These are phyloP conservation scores for Brachypodius melanocephalos DNA, from an alignment of 2,113 vertebrate species.

Conservation along the genomic window DNA sequence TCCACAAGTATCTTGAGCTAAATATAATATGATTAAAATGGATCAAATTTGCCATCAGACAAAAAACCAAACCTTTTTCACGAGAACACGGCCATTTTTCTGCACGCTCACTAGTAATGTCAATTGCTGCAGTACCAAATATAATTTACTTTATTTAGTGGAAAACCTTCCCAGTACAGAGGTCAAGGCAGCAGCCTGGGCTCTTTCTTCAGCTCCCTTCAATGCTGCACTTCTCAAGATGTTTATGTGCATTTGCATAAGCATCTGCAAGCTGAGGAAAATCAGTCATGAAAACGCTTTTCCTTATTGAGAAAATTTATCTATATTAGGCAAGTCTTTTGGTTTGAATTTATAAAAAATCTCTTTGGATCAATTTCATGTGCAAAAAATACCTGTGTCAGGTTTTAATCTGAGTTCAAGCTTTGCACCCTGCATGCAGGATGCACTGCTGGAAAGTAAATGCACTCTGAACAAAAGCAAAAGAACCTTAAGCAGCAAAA, in stretches of 20 bases:
- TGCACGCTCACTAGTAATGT: neutral
- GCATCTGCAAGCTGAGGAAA: neutral
- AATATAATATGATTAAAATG: neutral
- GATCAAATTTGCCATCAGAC: neutral
- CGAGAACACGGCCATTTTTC: neutral
- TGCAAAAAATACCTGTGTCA: neutral
- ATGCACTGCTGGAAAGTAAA: neutral
- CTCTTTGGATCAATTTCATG: neutral
- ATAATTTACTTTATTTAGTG: neutral
- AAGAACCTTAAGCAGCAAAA: neutral
- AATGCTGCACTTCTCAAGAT: neutral
- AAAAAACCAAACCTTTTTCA: neutral
- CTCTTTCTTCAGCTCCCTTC: neutral
- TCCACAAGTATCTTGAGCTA: neutral
- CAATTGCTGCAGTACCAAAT: neutral
- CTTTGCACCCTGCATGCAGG: neutral
- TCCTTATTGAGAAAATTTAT: neutral
- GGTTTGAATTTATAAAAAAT: neutral
- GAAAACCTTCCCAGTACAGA: neutral
- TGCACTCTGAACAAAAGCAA: neutral
- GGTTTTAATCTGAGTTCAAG: neutral
- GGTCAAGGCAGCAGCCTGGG: neutral
- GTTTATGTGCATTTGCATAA: neutral
- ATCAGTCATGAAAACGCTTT: fast-evolving
- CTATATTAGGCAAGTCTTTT: neutral